Base-by-base conservation (phyloP, 2,797 vertebrate genomes). In the Hydrocynus forskahlii region DNA sequence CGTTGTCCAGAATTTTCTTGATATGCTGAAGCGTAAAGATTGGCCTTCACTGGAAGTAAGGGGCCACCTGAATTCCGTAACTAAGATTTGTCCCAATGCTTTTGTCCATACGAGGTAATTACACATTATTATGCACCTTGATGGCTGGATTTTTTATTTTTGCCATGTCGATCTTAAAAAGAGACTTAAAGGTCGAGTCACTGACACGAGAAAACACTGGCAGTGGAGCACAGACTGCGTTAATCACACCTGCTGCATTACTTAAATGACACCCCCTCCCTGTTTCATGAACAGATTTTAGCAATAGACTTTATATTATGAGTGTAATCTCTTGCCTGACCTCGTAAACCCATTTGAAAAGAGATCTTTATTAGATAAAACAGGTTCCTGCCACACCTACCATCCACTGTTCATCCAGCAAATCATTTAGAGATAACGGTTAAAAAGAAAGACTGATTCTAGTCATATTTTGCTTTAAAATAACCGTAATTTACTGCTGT, bases 371-470 rank as follows among this genome's bases (percentile, higher is more conserved):
- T 45, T 40, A 9, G 55, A 76, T 23, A 35, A 60, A 76, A 68
- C 38, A 59, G 17, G 0, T 17, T 43, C 16, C n/a, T 29, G 64
- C 66, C 80, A 76, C 67, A 81, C 67, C 72, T 81, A 52, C 29
- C 25, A 38, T 69, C 38, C 54, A 29, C 35, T 13, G 13, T 29
- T 6, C 38, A 7, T 9, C 23, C 25, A 6, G 40, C 16, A 25
- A 35, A 68, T 23, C 54, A 6, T 21, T 81, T 45, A 38, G 9
- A 13, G 9, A 16, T 29, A 16, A 21, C 8, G 52, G 59, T 45
- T 7, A 54, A 21, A 69, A 43, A 52, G 13, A 64, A 52, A 54
- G 1, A 48, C 19, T 12, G 40, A 1, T 9, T 10, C 21, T 14
- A 4, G 7, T 23, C n/a, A 50, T 14, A 14, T 70, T 8, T 48